Evolutionary conservation across 2,797 vertebrate species (phyloP).

Genomic region (Labroides dimidiatus): DNA sequence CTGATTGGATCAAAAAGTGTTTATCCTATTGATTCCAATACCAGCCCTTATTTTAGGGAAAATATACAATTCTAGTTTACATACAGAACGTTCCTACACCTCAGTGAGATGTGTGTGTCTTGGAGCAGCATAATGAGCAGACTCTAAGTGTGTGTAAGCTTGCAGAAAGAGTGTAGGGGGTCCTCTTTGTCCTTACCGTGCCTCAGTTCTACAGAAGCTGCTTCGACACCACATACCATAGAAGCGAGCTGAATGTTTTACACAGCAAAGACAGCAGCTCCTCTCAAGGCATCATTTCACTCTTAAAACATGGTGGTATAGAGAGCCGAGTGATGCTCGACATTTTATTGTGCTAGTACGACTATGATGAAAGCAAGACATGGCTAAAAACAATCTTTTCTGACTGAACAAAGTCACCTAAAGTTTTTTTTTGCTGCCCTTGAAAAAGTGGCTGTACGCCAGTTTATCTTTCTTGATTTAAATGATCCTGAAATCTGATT

Average conservation of each 20-base stretch:
- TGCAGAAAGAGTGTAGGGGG: conserved; percentile 32
- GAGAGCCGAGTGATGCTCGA: neutral
- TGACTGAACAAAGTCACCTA: neutral
- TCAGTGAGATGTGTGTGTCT: neutral
- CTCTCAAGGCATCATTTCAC: conserved; percentile 22
- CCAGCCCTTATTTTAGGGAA: neutral
- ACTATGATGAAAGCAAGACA: neutral
- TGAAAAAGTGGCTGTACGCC: too few species aligned
- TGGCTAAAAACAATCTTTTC: too few species aligned
- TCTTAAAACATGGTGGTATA: neutral
- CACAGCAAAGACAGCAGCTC: conserved; percentile 32
- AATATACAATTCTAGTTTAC: conserved; percentile 12
- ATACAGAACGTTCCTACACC: conserved; percentile 3
- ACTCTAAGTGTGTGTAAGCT: conserved; percentile 13
- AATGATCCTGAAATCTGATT: too few species aligned
- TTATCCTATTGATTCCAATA: conserved; percentile 62
- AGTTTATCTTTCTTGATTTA: neutral
- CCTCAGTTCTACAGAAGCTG: conserved; percentile 25
- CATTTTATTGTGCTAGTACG: neutral
- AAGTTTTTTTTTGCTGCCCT: neutral
- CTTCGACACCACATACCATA: conserved; percentile 9
- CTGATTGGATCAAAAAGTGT: conserved; percentile 53
- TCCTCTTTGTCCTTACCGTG: conserved; percentile 28
- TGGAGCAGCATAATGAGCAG: conserved; percentile 27
- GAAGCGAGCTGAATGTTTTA: conserved; percentile 46